Base-by-base conservation (phyloP, 2,113 vertebrate species). In the Actinemys pallida region DNA sequence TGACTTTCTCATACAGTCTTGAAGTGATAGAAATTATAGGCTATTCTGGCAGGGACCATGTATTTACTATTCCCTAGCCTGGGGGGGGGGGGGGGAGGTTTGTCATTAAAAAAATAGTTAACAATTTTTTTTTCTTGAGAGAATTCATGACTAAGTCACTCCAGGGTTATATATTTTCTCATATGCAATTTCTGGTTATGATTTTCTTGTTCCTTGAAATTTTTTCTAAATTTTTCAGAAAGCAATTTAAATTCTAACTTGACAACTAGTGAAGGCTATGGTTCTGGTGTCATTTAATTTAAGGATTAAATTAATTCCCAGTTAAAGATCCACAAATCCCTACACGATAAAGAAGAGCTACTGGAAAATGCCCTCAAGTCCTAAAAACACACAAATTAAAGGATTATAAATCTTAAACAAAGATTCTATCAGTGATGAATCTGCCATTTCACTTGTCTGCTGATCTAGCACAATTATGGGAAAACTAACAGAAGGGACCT, bases 341-440 rank as follows among this genome's bases (percentile, higher is more conserved):
- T 85, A 16, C 78, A 83, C 85, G 84, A 90, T 83, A 59, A 95
- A 87, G 89, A 92, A 47, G 85, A 97, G 86, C 80, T 22, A 22
- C 91, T 94, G 93, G n/a, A 96, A 96, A 95, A 97, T 54, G 81
- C 83, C 96, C 92, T 84, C 83, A 91, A 85, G 62, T 69, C 85
- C 65, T 22, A 52, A 90, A 92, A 92, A 72, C 94, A 92, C 91
- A 94, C 91, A 94, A 90, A 96, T 94, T 59, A 95, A 96, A 96
- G 92, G 93, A 31, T 25, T 90, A 91, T 94, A 94, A 97, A 93
- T 86, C 93, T 78, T 80, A 81, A 89, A 82, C 91, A 94, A 95
- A 98, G 98, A 97, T 98, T 92, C 96, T 96, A 93, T 98, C 97
- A 92, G 95, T 90, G 95, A 97, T 94, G 92, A 93, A 97, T 98